Evolutionary conservation across 1,140 invertebrate genomes (phyloP).

Genomic region (Hycleus phaleratus): DNA sequence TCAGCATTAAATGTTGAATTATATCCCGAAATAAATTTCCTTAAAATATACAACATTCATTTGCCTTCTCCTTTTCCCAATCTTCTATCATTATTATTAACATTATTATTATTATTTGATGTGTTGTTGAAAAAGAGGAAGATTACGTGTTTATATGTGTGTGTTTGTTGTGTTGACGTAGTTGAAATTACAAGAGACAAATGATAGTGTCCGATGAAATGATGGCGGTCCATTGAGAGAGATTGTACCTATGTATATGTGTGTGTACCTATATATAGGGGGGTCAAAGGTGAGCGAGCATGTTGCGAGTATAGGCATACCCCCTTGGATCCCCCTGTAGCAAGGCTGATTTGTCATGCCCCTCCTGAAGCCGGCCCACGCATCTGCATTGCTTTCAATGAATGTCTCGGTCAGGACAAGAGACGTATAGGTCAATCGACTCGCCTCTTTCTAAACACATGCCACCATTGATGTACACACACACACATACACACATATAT

Average conservation of each 20-base stretch:
- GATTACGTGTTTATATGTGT: no score
- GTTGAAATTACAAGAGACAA: constrained; percentile 18
- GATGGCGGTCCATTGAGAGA: constrained; percentile 34
- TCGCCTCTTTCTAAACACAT: background rate
- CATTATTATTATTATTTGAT: no score
- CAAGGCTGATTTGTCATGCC: constrained; percentile 34
- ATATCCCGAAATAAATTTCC: no score
- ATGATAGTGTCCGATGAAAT: constrained; percentile 33
- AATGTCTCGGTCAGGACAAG: constrained; percentile 9
- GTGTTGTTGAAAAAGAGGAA: no score
- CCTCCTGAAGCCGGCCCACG: constrained; percentile 28
- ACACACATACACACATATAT: no score
- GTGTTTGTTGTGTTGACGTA: no score
- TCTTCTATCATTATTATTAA: no score
- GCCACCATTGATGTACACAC: no score
- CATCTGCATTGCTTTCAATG: constrained; percentile 22
- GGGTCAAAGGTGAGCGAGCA: constrained; percentile 33
- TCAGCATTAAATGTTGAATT: no score
- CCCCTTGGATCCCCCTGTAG: constrained; percentile 17
- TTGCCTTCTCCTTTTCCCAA: no score
- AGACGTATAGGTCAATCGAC: constrained; percentile 8
- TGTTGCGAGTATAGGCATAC: constrained; percentile 15
- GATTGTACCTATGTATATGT: background rate
- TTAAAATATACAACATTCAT: no score
- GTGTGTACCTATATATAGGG: background rate